Conservation (phyloP, 2,113 vertebrate species). For the Entomyzon cyanotis region DNA sequence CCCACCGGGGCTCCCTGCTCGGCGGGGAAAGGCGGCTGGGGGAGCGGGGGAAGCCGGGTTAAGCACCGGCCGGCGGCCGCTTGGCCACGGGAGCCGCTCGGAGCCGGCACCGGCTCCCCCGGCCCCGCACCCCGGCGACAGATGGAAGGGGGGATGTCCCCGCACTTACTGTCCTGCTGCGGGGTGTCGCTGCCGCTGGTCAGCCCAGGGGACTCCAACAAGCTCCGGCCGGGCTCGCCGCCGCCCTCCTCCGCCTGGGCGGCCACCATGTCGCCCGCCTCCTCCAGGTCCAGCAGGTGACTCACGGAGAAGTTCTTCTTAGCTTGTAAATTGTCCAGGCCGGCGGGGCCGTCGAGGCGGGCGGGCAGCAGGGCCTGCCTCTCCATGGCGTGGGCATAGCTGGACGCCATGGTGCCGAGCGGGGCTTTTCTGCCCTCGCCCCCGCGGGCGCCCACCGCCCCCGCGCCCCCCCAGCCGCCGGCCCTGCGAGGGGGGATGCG, state of each 20-base stretch:
- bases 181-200: conserved; percentile 97
- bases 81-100: background rate
- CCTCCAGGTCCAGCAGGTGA: conserved; percentile 98
- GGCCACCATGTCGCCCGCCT: conserved; percentile 92
- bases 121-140: background rate
- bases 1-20: background rate
- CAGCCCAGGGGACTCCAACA: conserved; percentile 94
- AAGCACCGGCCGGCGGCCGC: background rate
- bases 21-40: background rate
- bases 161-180: conserved; percentile 95
- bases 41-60: background rate
- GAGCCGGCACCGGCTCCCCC: background rate
- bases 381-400: conserved; percentile 96
- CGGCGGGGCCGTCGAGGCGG: conserved; percentile 91
- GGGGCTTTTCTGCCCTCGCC: conserved; percentile 44
- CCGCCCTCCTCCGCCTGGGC: conserved; percentile 87
- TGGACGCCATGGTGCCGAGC: conserved; percentile 86
- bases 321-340: conserved; percentile 92
- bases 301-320: conserved; percentile 99
- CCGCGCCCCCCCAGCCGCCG: conserved; percentile 58
- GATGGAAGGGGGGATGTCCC: background rate
- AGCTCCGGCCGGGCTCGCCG: conserved; percentile 87
- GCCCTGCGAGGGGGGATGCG: conserved; percentile 40
- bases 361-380: conserved; percentile 84
- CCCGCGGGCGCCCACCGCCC: conserved; percentile 15